A percentile compares a stretch with the other conserved stretches of the same genome.
Conservation (phyloP, 1,140 invertebrate genomes). For the Diorhabda carinulata region DNA sequence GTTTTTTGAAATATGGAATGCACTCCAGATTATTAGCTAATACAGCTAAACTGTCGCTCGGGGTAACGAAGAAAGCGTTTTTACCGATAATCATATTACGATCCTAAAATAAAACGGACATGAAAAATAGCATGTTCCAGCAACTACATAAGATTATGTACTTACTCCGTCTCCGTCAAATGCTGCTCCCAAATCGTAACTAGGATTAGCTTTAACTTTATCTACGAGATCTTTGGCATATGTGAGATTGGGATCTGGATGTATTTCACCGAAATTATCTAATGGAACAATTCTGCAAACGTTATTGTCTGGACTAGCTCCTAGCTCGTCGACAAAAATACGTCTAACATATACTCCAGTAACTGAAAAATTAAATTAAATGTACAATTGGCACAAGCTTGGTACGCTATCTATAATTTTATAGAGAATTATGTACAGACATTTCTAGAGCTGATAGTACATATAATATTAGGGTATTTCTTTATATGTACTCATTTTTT, state of each 20-base stretch:
- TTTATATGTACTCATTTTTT: no score
- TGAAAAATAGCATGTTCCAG: not conserved
- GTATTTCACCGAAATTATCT: slow-evolving; percentile 93
- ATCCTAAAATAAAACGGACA: slow-evolving; percentile 53
- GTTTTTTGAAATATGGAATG: slow-evolving; percentile 92
- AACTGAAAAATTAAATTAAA: slow-evolving; percentile 57
- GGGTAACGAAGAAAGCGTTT: slow-evolving; percentile 96
- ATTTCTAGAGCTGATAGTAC: no score
- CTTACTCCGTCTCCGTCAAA: slow-evolving; percentile 96
- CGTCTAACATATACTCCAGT: slow-evolving; percentile 92
- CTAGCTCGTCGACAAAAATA: slow-evolving; percentile 86
- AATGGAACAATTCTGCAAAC: slow-evolving; percentile 71
- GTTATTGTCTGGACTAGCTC: slow-evolving; percentile 63
- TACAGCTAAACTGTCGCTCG: slow-evolving; percentile 95
- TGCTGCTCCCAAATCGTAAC: slow-evolving; percentile 93
- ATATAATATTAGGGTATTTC: no score
- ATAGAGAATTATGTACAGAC: no score
- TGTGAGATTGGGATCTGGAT: slow-evolving; percentile 98
- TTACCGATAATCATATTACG: slow-evolving; percentile 96
- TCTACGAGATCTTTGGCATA: slow-evolving; percentile 86
- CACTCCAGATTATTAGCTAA: slow-evolving; percentile 85
- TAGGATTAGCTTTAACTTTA: slow-evolving; percentile 57
- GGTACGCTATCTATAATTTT: no score
- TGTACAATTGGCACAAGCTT: no score
- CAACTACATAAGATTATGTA: slow-evolving; percentile 13